A percentile compares a stretch with the other conserved stretches of the same genome.
phyloP scores from a whole-genome alignment of 1,140 invertebrate genomes.

The Leptestheria dahalacensis region DNA sequence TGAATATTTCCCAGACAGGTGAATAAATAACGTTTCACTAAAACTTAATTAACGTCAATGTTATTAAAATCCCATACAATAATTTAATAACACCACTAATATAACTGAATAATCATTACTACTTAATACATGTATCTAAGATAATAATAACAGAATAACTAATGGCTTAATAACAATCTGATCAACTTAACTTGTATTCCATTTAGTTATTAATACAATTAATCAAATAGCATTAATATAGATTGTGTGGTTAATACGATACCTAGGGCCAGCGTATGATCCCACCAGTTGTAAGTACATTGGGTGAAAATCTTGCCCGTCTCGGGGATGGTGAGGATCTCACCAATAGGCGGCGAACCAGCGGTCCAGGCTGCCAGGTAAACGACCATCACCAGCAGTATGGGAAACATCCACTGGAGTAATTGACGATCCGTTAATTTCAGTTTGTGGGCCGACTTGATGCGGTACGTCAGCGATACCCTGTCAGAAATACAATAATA shows the following conservation, averaged over 20 bases:
- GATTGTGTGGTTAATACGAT: constrained; percentile 19
- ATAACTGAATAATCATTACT: too few species aligned
- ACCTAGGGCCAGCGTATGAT: constrained; percentile 74
- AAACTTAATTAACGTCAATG: too few species aligned
- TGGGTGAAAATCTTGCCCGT: constrained; percentile 63
- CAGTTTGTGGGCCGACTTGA: constrained; percentile 81
- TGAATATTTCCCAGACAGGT: too few species aligned
- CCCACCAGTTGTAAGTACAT: constrained; percentile 84
- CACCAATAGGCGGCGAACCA: constrained; percentile 56
- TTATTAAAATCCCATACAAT: too few species aligned
- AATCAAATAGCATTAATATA: too few species aligned
- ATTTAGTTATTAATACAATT: too few species aligned
- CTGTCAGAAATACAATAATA: constrained; percentile 30
- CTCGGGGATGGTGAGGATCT: constrained; percentile 45
- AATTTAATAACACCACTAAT: too few species aligned
- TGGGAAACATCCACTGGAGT: constrained; percentile 78
- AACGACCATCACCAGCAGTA: constrained; percentile 69
- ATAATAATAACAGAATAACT: too few species aligned
- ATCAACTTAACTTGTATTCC: too few species aligned
- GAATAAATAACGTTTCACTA: too few species aligned
- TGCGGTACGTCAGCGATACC: constrained; percentile 82
- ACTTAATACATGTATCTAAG: too few species aligned
- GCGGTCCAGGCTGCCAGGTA: constrained; percentile 80
- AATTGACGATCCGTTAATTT: constrained; percentile 64
- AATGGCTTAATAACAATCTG: too few species aligned